Evolutionary conservation across 2,797 vertebrate species (phyloP).

Genomic region (Sebastes baramenuke): DNA sequence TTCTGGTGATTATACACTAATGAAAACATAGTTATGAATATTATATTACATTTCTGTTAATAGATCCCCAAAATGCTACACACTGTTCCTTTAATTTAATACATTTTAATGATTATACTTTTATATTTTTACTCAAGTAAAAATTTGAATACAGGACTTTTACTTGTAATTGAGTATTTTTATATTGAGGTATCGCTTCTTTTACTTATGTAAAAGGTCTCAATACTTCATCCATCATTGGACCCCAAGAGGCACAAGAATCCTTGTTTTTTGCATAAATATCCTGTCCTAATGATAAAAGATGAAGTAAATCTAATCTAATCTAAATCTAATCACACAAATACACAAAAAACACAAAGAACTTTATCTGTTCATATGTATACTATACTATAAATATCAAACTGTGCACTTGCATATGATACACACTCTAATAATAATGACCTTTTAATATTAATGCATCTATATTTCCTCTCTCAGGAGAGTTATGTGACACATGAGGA

Average conservation of each 20-base stretch:
- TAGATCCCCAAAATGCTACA: too few species aligned
- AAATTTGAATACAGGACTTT: too few species aligned
- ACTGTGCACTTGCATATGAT: neutral
- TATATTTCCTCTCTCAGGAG: conserved; percentile 79
- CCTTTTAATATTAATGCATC: conserved; percentile 11
- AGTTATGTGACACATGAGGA: conserved; percentile 88
- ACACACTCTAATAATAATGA: neutral
- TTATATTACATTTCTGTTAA: too few species aligned
- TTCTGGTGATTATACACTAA: too few species aligned
- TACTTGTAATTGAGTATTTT: too few species aligned
- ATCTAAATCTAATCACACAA: neutral
- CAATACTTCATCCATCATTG: neutral
- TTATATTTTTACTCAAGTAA: too few species aligned
- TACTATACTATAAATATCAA: neutral
- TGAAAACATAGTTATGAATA: too few species aligned
- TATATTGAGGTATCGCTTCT: too few species aligned
- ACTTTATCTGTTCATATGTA: neutral
- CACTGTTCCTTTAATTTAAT: too few species aligned
- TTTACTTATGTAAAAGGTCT: neutral
- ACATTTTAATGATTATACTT: too few species aligned
- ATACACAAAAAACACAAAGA: neutral
- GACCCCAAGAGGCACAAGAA: neutral
- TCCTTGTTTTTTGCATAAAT: neutral
- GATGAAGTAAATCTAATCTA: neutral
- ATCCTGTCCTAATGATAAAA: neutral